Evolutionary conservation across 2,888 invertebrate genomes (phyloP).

Genomic region (Brachynemurus nebulosus): DNA sequence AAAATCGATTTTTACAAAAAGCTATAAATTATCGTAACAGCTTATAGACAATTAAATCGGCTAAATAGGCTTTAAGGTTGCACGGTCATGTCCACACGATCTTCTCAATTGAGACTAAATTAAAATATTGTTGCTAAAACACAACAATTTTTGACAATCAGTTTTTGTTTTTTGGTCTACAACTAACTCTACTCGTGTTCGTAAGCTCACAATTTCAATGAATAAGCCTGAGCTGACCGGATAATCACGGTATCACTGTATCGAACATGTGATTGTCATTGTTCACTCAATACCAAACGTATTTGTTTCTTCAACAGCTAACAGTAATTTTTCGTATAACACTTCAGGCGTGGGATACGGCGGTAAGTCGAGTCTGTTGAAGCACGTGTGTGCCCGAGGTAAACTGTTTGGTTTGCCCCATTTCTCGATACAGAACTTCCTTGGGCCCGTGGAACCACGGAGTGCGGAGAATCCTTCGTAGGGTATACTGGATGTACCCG

Average conservation of each 20-base stretch:
- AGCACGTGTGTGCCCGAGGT: constrained; percentile 94
- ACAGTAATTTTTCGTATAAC: constrained; percentile 77
- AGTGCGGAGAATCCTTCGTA: constrained; percentile 94
- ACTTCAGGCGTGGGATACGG: constrained; percentile 88
- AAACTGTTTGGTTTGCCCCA: constrained; percentile 92
- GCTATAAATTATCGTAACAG: no score
- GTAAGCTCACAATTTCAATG: neutral
- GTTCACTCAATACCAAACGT: constrained; percentile 88
- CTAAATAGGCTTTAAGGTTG: no score
- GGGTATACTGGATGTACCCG: constrained; percentile 94
- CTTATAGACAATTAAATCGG: no score
- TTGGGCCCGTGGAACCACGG: constrained; percentile 87
- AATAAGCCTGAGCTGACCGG: neutral
- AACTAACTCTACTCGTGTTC: no score
- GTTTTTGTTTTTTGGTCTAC: no score
- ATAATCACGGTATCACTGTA: no score
- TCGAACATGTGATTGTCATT: neutral
- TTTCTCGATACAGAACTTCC: constrained; percentile 93
- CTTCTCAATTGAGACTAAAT: no score
- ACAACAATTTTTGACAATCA: no score
- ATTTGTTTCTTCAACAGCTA: constrained; percentile 92
- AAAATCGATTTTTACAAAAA: no score
- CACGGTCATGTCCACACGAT: no score
- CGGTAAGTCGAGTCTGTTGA: constrained; percentile 92
- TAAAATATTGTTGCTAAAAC: no score